Evolutionary conservation across 2,888 invertebrate genomes (phyloP).

Genomic region (Caradrina clavipalpis): DNA sequence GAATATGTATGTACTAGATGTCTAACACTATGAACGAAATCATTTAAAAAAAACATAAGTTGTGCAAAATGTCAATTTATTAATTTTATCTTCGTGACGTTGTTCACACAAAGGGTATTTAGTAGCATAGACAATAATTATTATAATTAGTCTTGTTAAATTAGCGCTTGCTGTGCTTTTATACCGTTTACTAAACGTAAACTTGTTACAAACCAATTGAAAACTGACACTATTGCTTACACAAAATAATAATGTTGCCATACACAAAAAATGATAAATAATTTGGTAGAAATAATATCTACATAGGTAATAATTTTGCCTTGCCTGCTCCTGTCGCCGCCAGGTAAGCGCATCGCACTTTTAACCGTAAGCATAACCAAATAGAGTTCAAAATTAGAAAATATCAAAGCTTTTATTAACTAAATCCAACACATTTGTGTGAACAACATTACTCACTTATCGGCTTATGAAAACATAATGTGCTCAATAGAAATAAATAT

Average conservation of each 20-base stretch:
- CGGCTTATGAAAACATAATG: conserved; percentile 76
- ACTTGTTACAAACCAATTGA: background rate
- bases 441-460: conserved; percentile 59
- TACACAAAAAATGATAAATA: background rate
- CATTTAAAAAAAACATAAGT: conserved; percentile 70
- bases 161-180: background rate
- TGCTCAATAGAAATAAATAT: conserved; percentile 76
- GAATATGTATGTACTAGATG: conserved; percentile 30
- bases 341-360: background rate
- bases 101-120: conserved; percentile 49
- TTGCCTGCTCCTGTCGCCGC: background rate
- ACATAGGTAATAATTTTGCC: no score
- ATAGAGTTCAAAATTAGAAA: background rate
- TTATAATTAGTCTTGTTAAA: background rate
- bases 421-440: conserved; percentile 45
- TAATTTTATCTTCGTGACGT: conserved; percentile 67
- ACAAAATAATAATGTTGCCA: background rate
- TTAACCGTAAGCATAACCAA: background rate
- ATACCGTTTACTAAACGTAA: background rate
- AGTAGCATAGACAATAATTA: conserved; percentile 39
- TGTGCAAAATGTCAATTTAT: conserved; percentile 80
- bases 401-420: background rate
- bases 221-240: background rate
- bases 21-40: conserved; percentile 64
- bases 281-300: no score